Evolutionary conservation across 2,113 vertebrate genomes (phyloP), one percentile per base, ranked within the genome.

Genomic region (Melanerpes aurifrons): DNA sequence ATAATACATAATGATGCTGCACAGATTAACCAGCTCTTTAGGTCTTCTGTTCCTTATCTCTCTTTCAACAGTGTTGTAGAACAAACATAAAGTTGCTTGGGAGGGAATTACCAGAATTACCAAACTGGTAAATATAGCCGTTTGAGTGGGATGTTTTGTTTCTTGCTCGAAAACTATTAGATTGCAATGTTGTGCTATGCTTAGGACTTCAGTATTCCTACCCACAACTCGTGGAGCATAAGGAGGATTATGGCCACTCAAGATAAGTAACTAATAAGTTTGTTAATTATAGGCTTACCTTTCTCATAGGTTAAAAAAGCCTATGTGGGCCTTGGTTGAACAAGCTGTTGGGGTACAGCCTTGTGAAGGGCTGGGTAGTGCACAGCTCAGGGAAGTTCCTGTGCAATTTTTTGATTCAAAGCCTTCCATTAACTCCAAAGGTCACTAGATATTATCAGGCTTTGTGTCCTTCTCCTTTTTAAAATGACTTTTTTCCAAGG

Each of bases 41-140:
- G 82, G 88, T 95, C 89, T 92, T 82, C 87, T 94, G 82, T 82
- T 95, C 86, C 84, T 89, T 95, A 87, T 92, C 92, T 94, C 5
- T 94, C 72, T 56, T 90, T 94, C 91, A 86, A 88, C 92, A 87
- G 50, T 88, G 88, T 95, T 96, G 93, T 94, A 96, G 90, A 87
- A 95, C 86, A 97, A 97, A 89, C 88, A 94, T 87, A 5, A 94
- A 89, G 75, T 94, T 95, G 89, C 95, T 95, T 91, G 94, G 48
- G 80, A 97, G 89, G 82, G 93, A 97, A 96, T 95, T 97, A 92
- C 76, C 87, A 89, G 88, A 86, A 87, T 71, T 92, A 75, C 89
- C 2, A 4, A 93, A 82, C 86, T 93, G 94, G 90, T 86, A 93
- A 94, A 82, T 94, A 93, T 70, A 96, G 56, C 83, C 62, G 61